Evolutionary conservation across 2,888 invertebrate species (phyloP), one percentile per base, ranked within the genome.

Genomic region (Taenaris catops): DNA sequence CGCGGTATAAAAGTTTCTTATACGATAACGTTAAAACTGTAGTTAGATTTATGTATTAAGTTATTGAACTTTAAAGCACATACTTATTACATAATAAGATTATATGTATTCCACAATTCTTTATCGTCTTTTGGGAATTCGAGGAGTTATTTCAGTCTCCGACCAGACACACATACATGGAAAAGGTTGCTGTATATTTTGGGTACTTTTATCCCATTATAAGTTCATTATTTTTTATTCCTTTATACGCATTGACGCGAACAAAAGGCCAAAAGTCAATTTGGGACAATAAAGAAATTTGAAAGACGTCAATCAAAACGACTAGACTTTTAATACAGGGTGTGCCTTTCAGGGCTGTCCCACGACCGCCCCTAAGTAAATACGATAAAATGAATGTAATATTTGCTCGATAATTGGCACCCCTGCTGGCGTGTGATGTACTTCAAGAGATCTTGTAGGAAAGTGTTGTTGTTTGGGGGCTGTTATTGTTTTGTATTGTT

Each of bases 361-460:
- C 83, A 81, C 80, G 76, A 73, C 76, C 80, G 78, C 83, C 86
- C 83, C 79, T 76, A 83, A 84, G 83, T 81, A 80, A 80, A 44
- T 25, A 25, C 27, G 24, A 41, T 44, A 34, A 84, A 76, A 67
- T 56, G 68, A 76, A 81, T 78, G 76, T 79, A 79, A 78, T 84
- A 80, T 83, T 80, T 79, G 61, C 55, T n/a, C 68, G 62, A 74
- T 83, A 84, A 86, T 84, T 84, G 84, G 86, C 81, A 70, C 79
- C 84, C 84, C 84, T 79, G 69, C 68, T 60, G 84, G 65, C 63
- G 75, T 75, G 79, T 76, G 81, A 74, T 72, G 70, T 68, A 76
- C 73, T 75, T 76, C 65, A 75, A 67, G 63, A 75, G 75, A 76
- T 81, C 84, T 84, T 83, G 65, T 74, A 78, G 72, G 71, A 80